Percentiles rank a stretch among this genome's conserved stretches.
Evolutionary conservation across 53 echinoderm and acorn worm species (phyloP).

Genomic region (Actinopyga echinites): DNA sequence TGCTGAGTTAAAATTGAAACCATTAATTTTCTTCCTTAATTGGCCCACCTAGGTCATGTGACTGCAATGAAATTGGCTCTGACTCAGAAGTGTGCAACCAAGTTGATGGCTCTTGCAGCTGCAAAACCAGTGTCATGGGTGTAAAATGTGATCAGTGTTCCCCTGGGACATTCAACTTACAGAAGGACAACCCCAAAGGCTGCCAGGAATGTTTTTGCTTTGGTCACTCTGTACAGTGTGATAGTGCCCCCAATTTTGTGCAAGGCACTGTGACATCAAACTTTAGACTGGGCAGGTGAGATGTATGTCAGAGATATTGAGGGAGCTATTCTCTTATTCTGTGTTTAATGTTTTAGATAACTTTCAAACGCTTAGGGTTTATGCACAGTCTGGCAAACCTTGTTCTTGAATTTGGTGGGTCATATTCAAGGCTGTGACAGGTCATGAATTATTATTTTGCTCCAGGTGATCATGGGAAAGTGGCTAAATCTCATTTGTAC

Average conservation of each 20-base stretch:
- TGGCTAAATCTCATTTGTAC: too few species aligned
- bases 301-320: too few species aligned
- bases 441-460: too few species aligned
- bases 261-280: slow-evolving; percentile 55
- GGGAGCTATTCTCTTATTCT: too few species aligned
- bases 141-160: slow-evolving; percentile 76
- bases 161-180: slow-evolving; percentile 72
- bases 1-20: neutral
- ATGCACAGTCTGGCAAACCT: too few species aligned
- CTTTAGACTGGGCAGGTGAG: slow-evolving; percentile 66
- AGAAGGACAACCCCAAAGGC: slow-evolving; percentile 58
- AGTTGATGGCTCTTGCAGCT: slow-evolving; percentile 67
- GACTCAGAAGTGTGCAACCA: slow-evolving; percentile 57
- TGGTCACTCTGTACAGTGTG: slow-evolving; percentile 69
- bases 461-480: too few species aligned
- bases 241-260: slow-evolving; percentile 65
- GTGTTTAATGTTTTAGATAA: too few species aligned
- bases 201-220: slow-evolving; percentile 95
- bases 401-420: too few species aligned
- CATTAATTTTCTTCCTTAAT: neutral
- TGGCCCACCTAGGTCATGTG: slow-evolving; percentile 59
- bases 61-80: slow-evolving; percentile 73
- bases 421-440: too few species aligned
- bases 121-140: slow-evolving; percentile 76
- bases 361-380: too few species aligned